Conservation (phyloP, 1,140 invertebrate genomes). For the Cydia pomonella region DNA sequence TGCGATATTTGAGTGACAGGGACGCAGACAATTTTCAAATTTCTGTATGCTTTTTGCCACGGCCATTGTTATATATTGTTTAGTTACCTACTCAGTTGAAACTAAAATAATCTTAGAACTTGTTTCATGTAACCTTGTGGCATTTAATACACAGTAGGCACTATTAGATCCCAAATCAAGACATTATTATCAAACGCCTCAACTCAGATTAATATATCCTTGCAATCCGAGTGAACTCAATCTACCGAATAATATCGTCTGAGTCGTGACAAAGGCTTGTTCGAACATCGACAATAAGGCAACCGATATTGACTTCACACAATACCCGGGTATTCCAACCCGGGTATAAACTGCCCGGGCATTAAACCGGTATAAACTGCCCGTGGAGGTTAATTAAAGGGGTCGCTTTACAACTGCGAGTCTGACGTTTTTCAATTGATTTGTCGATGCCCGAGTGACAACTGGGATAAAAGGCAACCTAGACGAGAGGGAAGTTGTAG, state of each 20-base stretch:
- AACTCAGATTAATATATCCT: background rate
- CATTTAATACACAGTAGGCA: background rate
- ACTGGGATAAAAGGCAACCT: background rate
- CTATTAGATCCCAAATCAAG: background rate
- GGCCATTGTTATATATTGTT: background rate
- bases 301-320: conserved; percentile 9
- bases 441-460: conserved; percentile 10
- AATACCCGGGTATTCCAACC: conserved; percentile 12
- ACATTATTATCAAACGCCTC: background rate
- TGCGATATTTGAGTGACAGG: too few species aligned
- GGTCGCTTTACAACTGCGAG: conserved; percentile 7
- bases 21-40: too few species aligned
- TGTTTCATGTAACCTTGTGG: background rate
- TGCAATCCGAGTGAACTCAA: background rate
- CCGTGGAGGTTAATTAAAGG: conserved; percentile 18
- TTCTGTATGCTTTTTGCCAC: background rate
- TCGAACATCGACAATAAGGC: conserved; percentile 10
- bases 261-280: background rate
- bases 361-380: conserved; percentile 14
- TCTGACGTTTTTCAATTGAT: conserved; percentile 5
- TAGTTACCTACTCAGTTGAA: too few species aligned
- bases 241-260: background rate
- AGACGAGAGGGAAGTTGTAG: too few species aligned
- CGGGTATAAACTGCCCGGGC: conserved; percentile 15
- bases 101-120: background rate